Conservation (phyloP, 2,113 vertebrate genomes). For the Toxostoma redivivum region DNA sequence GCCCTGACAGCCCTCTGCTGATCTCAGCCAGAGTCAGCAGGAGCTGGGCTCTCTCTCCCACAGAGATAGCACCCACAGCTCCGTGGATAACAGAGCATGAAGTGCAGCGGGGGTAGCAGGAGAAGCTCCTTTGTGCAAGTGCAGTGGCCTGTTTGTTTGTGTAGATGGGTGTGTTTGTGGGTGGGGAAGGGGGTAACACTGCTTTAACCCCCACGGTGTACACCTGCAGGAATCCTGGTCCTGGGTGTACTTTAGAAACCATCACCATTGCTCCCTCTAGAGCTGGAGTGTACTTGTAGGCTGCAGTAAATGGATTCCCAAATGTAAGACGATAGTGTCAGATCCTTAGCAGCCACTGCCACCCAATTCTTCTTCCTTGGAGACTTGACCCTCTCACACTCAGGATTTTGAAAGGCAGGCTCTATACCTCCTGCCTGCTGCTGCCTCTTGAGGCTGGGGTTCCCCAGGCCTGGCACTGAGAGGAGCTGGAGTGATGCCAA, state of each 20-base stretch:
- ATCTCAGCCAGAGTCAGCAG: not conserved
- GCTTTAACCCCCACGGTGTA: not conserved
- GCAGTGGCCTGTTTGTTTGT: conserved; percentile 54
- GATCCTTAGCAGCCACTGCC: not conserved
- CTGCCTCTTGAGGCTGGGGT: not conserved
- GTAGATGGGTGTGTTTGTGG: not conserved
- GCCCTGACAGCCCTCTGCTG: not conserved
- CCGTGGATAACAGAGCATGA: conserved; percentile 47
- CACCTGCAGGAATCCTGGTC: not conserved
- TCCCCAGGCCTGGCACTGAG: not conserved
- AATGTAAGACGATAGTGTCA: not conserved
- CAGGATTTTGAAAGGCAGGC: not conserved
- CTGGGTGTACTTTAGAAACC: not conserved
- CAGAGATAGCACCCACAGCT: not conserved
- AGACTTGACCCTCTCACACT: not conserved
- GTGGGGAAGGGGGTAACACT: not conserved
- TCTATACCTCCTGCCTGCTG: not conserved
- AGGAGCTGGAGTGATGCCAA: not conserved
- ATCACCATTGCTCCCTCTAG: not conserved
- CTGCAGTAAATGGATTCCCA: not conserved
- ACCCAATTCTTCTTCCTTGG: not conserved
- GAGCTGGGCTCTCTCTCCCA: not conserved
- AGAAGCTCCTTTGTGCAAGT: conserved; percentile 53
- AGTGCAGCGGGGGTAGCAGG: not conserved
- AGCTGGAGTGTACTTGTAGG: not conserved